Percentiles rank a stretch among this genome's conserved stretches.
These are phyloP conservation scores for Hydrolagus affinis DNA, from an alignment of 2,113 vertebrate species.

Conservation along the genomic window DNA sequence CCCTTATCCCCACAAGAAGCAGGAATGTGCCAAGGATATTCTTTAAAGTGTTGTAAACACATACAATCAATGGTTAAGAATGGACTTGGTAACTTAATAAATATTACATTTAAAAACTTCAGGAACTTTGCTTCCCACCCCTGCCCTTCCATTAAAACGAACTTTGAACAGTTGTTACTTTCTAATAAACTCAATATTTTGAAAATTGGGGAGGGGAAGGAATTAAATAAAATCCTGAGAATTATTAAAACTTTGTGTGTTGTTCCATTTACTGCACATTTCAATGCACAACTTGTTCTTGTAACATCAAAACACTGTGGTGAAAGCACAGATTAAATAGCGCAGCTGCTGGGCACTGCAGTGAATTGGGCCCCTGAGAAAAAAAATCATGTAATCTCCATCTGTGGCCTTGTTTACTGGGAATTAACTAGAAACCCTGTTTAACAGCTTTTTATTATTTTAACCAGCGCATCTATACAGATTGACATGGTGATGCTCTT, in stretches of 20 bases:
- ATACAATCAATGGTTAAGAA: too few species aligned
- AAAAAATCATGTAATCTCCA: slow-evolving; percentile 6
- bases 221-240: not conserved
- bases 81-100: too few species aligned
- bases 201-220: not conserved
- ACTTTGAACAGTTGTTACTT: not conserved
- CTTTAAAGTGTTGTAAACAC: not conserved
- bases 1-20: not conserved
- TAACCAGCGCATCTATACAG: not conserved
- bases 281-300: not conserved
- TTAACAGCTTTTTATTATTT: not conserved
- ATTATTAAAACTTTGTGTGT: not conserved
- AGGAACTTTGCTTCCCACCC: too few species aligned
- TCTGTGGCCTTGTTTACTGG: slow-evolving; percentile 1
- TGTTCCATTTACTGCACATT: not conserved
- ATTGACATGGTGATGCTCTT: not conserved
- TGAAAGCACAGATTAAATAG: not conserved
- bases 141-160: too few species aligned
- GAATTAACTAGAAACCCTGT: not conserved
- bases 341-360: not conserved
- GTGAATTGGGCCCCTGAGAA: not conserved
- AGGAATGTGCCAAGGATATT: not conserved
- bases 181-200: not conserved
- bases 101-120: too few species aligned
- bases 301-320: not conserved